A percentile compares a stretch with the other conserved stretches of the same genome.
Evolutionary conservation across 2,888 invertebrate genomes (phyloP).

Genomic region (Zygaena filipendulae): DNA sequence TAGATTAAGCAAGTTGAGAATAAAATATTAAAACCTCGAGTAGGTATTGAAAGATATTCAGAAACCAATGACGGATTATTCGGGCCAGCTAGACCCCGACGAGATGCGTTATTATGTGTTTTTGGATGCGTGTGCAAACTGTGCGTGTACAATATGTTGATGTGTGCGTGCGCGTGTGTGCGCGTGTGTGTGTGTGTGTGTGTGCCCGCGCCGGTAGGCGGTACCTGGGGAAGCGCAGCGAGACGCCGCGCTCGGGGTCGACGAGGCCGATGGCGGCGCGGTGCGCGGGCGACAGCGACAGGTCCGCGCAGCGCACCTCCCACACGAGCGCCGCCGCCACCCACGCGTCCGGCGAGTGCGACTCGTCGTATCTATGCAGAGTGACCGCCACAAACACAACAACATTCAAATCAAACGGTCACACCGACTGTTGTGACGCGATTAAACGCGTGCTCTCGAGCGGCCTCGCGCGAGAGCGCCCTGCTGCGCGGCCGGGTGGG

Average conservation of each 20-base stretch:
- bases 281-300: slow-evolving; percentile 95
- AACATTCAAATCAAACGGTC: too few species aligned
- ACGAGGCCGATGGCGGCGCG: slow-evolving; percentile 88
- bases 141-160: not conserved
- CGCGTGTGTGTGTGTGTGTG: too few species aligned
- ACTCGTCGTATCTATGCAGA: slow-evolving; percentile 70
- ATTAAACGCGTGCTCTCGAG: too few species aligned
- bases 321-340: slow-evolving; percentile 88
- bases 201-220: too few species aligned
- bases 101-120: too few species aligned
- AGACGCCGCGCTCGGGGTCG: slow-evolving; percentile 92
- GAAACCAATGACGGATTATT: too few species aligned
- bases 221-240: slow-evolving; percentile 89
- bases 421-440: not conserved
- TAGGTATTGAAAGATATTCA: too few species aligned
- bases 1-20: too few species aligned
- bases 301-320: slow-evolving; percentile 98
- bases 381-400: not conserved
- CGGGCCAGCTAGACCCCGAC: too few species aligned
- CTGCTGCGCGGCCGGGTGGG: too few species aligned
- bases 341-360: slow-evolving; percentile 89
- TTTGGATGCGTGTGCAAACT: not conserved
- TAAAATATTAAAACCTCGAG: too few species aligned
- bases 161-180: too few species aligned
- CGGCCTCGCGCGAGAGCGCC: not conserved